Conservation (phyloP, 2,888 invertebrate genomes). For the Venusia cambrica region DNA sequence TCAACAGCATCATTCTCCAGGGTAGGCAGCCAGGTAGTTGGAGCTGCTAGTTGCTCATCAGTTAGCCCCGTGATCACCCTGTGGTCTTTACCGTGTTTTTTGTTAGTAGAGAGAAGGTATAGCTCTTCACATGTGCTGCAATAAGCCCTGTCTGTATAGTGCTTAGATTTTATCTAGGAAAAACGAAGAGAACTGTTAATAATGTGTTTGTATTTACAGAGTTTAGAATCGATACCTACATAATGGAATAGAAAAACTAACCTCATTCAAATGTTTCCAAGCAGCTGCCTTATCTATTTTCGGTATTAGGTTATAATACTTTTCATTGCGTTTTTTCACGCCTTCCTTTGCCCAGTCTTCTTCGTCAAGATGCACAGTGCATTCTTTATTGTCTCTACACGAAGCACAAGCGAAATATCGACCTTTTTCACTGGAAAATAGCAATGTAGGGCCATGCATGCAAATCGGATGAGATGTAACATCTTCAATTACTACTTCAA, state of each 20-base stretch:
- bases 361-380: constrained; percentile 84
- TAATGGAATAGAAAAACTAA: constrained; percentile 37
- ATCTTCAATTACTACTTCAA: constrained; percentile 80
- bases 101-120: constrained; percentile 53
- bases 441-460: constrained; percentile 88
- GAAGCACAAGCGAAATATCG: constrained; percentile 92
- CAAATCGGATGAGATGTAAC: constrained; percentile 85
- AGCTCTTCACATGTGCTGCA: constrained; percentile 84
- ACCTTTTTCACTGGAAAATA: constrained; percentile 82
- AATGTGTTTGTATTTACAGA: too few species aligned
- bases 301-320: constrained; percentile 66
- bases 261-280: constrained; percentile 75
- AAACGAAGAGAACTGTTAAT: too few species aligned
- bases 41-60: constrained; percentile 81
- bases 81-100: constrained; percentile 81
- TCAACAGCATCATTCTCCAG: constrained; percentile 88
- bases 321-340: constrained; percentile 65
- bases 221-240: too few species aligned
- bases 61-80: constrained; percentile 72
- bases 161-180: constrained; percentile 66
- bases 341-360: constrained; percentile 76
- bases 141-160: constrained; percentile 76
- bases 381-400: constrained; percentile 89
- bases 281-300: constrained; percentile 76
- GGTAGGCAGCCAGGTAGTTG: constrained; percentile 85